These are phyloP conservation scores for Paralichthys olivaceus DNA, from an alignment of 2,113 vertebrate species.

Conservation along the genomic window DNA sequence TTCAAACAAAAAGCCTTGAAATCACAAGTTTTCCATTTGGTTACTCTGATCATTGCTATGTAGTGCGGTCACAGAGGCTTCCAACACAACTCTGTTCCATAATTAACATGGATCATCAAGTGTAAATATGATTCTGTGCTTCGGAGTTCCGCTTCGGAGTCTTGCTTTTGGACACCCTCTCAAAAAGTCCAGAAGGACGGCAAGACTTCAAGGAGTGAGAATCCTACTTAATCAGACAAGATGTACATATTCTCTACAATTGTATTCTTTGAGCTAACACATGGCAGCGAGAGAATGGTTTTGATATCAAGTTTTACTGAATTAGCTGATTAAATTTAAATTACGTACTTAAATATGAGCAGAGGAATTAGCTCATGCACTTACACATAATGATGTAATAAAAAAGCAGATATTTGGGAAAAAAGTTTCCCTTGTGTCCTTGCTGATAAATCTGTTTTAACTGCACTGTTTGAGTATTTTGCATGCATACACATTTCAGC, in stretches of 20 bases:
- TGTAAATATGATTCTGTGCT: slow-evolving; percentile 51
- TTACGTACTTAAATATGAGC: not conserved
- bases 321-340: slow-evolving; percentile 21
- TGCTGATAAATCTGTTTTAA: slow-evolving; percentile 7
- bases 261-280: not conserved
- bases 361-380: not conserved
- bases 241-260: slow-evolving; percentile 7
- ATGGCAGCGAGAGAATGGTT: not conserved
- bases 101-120: slow-evolving; percentile 61
- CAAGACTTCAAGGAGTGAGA: slow-evolving; percentile 46
- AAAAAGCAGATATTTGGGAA: not conserved
- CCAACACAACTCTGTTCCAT: slow-evolving; percentile 58
- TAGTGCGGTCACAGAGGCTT: slow-evolving; percentile 49
- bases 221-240: slow-evolving; percentile 20
- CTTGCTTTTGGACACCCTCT: slow-evolving; percentile 63
- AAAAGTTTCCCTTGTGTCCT: slow-evolving; percentile 1
- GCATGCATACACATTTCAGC: slow-evolving; percentile 2
- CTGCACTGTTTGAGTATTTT: not conserved
- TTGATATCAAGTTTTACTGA: not conserved
- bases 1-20: not conserved
- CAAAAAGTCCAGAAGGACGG: slow-evolving; percentile 51
- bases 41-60: slow-evolving; percentile 48
- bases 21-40: not conserved
- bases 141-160: slow-evolving; percentile 61
- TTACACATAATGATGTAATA: not conserved